A percentile compares a stretch with the other conserved stretches of the same genome.
Conservation (phyloP, 2,797 vertebrate genomes). For the Alfaro cultratus region DNA sequence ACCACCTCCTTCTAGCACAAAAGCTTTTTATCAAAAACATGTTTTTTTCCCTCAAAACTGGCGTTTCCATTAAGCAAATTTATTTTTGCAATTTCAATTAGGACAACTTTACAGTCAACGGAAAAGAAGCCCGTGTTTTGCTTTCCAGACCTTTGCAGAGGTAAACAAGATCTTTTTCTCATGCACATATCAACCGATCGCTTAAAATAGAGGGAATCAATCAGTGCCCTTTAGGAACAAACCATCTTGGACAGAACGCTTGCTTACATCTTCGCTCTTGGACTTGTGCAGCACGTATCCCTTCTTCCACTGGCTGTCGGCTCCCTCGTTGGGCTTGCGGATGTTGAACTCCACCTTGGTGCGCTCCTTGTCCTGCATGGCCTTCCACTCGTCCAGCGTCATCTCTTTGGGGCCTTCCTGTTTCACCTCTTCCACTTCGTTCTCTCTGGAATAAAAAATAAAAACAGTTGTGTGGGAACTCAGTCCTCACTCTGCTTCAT, state of each 20-base stretch:
- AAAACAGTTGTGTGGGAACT: constrained; percentile 25
- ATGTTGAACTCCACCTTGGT: constrained; percentile 99
- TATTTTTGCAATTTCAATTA: too few relatives aligned
- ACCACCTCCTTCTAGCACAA: too few relatives aligned
- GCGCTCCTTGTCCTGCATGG: constrained; percentile 98
- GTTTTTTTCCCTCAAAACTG: too few relatives aligned
- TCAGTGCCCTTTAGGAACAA: too few relatives aligned
- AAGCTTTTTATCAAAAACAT: too few relatives aligned
- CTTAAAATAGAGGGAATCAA: background rate
- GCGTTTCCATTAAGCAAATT: too few relatives aligned
- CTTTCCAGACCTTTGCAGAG: too few relatives aligned
- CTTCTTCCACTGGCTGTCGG: constrained; percentile 98
- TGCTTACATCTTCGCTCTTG: constrained; percentile 95
- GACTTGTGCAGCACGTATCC: constrained; percentile 99
- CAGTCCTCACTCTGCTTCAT: constrained; percentile 42
- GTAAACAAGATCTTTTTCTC: too few relatives aligned
- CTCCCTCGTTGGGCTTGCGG: constrained; percentile 97
- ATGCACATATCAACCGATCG: background rate
- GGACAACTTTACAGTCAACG: too few relatives aligned
- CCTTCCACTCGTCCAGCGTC: constrained; percentile 99
- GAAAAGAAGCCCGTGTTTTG: too few relatives aligned
- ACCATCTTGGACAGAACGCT: too few relatives aligned
- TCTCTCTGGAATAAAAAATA: constrained; percentile 84
- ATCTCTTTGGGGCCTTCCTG: constrained; percentile 97
- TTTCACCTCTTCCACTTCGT: constrained; percentile 97